A percentile compares a stretch with the other conserved stretches of the same genome.
phyloP scores from a whole-genome alignment of 2,113 vertebrate species.

The Gobio gobio region DNA sequence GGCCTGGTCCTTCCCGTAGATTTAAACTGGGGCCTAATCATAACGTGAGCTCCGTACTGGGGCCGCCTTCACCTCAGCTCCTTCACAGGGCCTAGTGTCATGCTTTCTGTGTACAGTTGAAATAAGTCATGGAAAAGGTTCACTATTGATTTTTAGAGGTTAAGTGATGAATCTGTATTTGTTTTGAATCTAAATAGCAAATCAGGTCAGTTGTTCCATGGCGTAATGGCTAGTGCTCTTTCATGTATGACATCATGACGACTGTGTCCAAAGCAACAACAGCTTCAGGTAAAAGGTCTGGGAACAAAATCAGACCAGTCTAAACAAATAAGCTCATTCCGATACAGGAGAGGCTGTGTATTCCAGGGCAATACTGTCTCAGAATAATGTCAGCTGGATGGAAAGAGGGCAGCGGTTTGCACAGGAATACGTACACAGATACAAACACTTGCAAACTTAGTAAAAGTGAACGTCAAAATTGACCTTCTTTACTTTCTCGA shows the following conservation, averaged over 20 bases:
- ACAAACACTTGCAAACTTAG: slow-evolving; percentile 1
- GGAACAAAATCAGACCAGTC: slow-evolving; percentile 26
- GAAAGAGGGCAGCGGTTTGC: slow-evolving; percentile 2
- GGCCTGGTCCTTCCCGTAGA: slow-evolving; percentile 31
- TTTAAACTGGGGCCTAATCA: slow-evolving; percentile 5
- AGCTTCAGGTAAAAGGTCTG: slow-evolving; percentile 26
- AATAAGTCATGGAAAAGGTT: background rate
- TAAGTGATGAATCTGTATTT: slow-evolving; percentile 23
- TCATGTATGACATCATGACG: background rate
- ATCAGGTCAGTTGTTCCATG: slow-evolving; percentile 20
- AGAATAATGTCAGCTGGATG: slow-evolving; percentile 14
- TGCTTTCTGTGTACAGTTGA: background rate
- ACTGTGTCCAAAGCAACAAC: background rate
- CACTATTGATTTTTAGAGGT: background rate
- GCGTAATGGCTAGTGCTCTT: slow-evolving; percentile 8
- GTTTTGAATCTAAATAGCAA: slow-evolving; percentile 5
- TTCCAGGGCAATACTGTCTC: background rate
- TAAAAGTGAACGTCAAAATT: background rate
- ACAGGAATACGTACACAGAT: background rate
- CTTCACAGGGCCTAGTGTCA: background rate
- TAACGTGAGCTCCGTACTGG: slow-evolving; percentile 10
- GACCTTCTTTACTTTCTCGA: background rate
- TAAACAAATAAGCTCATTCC: slow-evolving; percentile 34
- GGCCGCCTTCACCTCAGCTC: slow-evolving; percentile 32
- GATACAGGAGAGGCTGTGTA: slow-evolving; percentile 8